Percentiles rank a stretch among this genome's conserved stretches.
Conservation (phyloP, 1,140 invertebrate species). For the Drosophila arawakana region DNA sequence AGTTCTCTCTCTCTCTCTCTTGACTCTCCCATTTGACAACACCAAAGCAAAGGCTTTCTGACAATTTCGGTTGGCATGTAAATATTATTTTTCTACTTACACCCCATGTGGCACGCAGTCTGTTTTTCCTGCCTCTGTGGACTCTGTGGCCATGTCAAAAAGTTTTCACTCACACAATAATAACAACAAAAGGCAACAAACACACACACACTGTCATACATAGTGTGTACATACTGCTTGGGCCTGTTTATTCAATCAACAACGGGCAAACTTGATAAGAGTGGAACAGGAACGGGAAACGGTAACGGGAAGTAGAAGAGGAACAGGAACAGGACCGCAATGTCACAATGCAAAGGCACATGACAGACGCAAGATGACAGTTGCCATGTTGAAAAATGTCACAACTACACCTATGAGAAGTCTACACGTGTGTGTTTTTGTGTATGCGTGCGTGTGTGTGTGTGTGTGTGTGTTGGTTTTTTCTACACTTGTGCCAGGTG, state of each 20-base stretch:
- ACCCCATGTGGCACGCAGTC: constrained; percentile 37
- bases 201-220: constrained; percentile 37
- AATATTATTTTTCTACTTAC: constrained; percentile 77
- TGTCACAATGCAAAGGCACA: constrained; percentile 75
- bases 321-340: constrained; percentile 30
- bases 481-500: constrained; percentile 61
- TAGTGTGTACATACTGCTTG: constrained; percentile 39
- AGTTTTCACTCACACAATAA: constrained; percentile 42
- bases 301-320: constrained; percentile 19
- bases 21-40: constrained; percentile 23
- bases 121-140: constrained; percentile 4
- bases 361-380: constrained; percentile 81
- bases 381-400: constrained; percentile 76
- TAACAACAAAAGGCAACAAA: constrained; percentile 14
- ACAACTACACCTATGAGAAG: constrained; percentile 34
- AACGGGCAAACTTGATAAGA: constrained; percentile 52
- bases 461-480: constrained; percentile 11
- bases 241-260: constrained; percentile 78
- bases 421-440: constrained; percentile 19
- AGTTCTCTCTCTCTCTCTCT: constrained; percentile 1
- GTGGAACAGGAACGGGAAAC: constrained; percentile 22
- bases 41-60: constrained; percentile 61
- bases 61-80: constrained; percentile 69
- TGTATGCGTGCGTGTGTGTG: not conserved
- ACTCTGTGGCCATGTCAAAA: constrained; percentile 52